Evolutionary conservation across 1,140 invertebrate genomes (phyloP).

Genomic region (Hypsibius dujardini): DNA sequence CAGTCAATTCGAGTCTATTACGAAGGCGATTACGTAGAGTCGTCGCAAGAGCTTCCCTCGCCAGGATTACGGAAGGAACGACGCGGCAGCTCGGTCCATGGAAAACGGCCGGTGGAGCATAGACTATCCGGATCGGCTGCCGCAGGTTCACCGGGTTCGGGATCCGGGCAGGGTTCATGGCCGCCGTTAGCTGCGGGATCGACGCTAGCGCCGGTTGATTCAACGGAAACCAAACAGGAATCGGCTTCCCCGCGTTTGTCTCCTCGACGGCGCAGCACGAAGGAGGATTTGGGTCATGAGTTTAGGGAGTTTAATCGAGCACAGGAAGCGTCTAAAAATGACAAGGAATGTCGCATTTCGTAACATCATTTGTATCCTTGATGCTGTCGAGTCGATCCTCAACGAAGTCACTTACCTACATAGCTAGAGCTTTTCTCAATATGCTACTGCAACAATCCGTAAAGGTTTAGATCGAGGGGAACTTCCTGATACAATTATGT

Average conservation of each 20-base stretch:
- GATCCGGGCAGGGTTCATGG: neutral
- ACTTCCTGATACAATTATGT: too few relatives aligned
- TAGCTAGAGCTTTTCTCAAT: too few relatives aligned
- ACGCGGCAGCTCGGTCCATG: neutral
- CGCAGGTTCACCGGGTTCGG: neutral
- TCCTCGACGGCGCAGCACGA: neutral
- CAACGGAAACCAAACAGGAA: neutral
- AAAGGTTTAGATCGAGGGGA: too few relatives aligned
- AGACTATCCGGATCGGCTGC: neutral
- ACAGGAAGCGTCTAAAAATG: too few relatives aligned
- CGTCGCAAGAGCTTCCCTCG: conserved; percentile 8
- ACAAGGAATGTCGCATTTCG: too few relatives aligned
- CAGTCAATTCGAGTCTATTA: conserved; percentile 11
- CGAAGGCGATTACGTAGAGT: conserved; percentile 13
- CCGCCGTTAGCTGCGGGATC: neutral
- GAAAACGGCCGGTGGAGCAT: neutral
- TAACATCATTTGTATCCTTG: too few relatives aligned
- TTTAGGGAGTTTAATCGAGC: too few relatives aligned
- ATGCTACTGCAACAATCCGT: too few relatives aligned
- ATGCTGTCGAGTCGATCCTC: too few relatives aligned
- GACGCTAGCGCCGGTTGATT: neutral
- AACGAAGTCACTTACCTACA: too few relatives aligned
- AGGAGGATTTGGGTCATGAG: too few relatives aligned
- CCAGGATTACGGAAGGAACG: neutral
- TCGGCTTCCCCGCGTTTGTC: neutral